These are phyloP conservation scores for Cichlasoma orientale DNA, from an alignment of 2,797 vertebrate species.

Conservation along the genomic window DNA sequence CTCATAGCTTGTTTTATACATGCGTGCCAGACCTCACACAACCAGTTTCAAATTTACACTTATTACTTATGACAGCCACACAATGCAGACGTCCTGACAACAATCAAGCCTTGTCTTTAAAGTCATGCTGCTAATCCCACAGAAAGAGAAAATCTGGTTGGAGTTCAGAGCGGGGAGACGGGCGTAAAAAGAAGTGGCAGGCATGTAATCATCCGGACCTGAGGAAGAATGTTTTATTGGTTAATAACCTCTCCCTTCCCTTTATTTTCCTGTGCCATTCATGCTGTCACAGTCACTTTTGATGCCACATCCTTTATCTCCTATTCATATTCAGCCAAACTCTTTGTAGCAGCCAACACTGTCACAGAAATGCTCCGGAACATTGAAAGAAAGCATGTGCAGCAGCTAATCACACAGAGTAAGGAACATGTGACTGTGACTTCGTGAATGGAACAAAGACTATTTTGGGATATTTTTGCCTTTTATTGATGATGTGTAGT, in stretches of 20 bases:
- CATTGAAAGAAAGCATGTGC: not conserved
- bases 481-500: not conserved
- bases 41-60: conserved; percentile 21
- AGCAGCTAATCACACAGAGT: conserved; percentile 2
- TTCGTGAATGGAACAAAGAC: not conserved
- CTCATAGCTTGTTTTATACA: conserved; percentile 30
- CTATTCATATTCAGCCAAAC: not conserved
- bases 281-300: not conserved
- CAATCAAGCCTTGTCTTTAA: conserved; percentile 42
- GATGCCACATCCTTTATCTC: not conserved
- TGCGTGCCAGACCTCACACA: conserved; percentile 49
- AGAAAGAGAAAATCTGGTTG: not conserved
- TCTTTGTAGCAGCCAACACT: not conserved
- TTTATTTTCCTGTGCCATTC: not conserved
- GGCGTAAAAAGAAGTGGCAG: not conserved
- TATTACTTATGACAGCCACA: conserved; percentile 43
- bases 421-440: not conserved
- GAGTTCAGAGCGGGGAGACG: not conserved
- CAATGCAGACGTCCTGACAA: conserved; percentile 33
- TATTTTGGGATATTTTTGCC: not conserved
- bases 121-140: conserved; percentile 16
- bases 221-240: not conserved
- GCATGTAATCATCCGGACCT: not conserved
- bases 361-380: not conserved
- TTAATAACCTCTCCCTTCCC: not conserved